Evolutionary conservation across 2,113 vertebrate species (phyloP), one percentile per base, ranked within the genome.

Genomic region (Hypocryptadius cinnamomeus): DNA sequence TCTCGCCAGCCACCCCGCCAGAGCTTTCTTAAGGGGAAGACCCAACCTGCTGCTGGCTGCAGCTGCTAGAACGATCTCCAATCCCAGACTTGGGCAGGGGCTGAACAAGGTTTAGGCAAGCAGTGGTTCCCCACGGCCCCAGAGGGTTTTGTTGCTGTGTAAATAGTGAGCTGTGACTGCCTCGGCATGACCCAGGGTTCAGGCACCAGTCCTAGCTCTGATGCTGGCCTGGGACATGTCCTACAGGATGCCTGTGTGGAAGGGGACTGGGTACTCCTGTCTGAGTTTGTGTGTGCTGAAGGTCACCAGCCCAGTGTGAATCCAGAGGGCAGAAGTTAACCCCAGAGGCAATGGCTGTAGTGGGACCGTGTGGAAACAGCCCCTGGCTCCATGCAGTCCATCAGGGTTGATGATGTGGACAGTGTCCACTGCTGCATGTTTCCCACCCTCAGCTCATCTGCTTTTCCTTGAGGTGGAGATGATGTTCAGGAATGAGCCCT

Each of bases 1-100:
- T 53, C 89, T 93, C 79, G 88, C 84, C 93, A 84, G 87, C 71
- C 2, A 0, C 59, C 56, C 50, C 3, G 5, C 61, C 5, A 11
- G 68, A 89, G 79, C 79, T 78, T 13, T 20, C 69, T 90, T 65
- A 70, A 64, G 82, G 79, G 82, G 42, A 87, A 93, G 79, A 84
- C 77, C 77, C 56, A 89, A 57, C 56, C 10, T 45, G 77, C 8
- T 69, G 77, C 90, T 66, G 76, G 54, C 85, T 93, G 92, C 82
- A 61, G 70, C 83, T 82, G 85, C 87, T 15, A 4, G 78, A 80
- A 57, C 0, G 13, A 92, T 48, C 81, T 76, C 77, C 5, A 19
- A 8, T 80, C 39, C 77, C 1, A 8, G 81, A 65, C 23, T 51
- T 70, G 37, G 28, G 69, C 59, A 40, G 63, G 68, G 28, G 40